These are phyloP conservation scores for Aricia agestis DNA, from an alignment of 1,140 invertebrate genomes.

Conservation along the genomic window DNA sequence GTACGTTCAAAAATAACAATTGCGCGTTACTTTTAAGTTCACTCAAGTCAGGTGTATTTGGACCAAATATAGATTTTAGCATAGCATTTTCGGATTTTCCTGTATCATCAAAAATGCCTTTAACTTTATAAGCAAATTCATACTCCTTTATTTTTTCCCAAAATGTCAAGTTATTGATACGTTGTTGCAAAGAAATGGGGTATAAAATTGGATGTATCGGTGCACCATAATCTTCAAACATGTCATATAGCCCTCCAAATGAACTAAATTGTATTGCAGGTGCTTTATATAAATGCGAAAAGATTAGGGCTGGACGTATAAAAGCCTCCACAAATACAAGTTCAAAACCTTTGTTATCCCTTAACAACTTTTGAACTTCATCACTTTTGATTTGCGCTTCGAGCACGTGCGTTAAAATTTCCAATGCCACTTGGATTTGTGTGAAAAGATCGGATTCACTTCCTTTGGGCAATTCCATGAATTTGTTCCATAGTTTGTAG, in stretches of 20 bases:
- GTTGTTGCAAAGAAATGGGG: slow-evolving; percentile 50
- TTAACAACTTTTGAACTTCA: slow-evolving; percentile 43
- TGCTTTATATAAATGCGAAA: slow-evolving; percentile 56
- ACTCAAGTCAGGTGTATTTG: slow-evolving; percentile 46
- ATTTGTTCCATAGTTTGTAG: slow-evolving; percentile 25
- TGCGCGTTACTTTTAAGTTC: slow-evolving; percentile 70
- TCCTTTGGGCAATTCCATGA: slow-evolving; percentile 8
- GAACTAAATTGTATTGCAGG: slow-evolving; percentile 62
- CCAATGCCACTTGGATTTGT: slow-evolving; percentile 24
- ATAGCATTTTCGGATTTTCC: slow-evolving; percentile 37
- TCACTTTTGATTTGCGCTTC: slow-evolving; percentile 38
- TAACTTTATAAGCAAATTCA: not conserved
- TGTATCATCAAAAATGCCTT: not conserved
- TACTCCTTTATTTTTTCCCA: slow-evolving; percentile 40
- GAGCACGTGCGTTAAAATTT: slow-evolving; percentile 26
- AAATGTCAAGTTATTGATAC: slow-evolving; percentile 37
- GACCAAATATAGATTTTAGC: slow-evolving; percentile 59
- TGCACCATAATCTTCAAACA: slow-evolving; percentile 52
- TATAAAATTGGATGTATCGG: slow-evolving; percentile 65
- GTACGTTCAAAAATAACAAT: slow-evolving; percentile 74
- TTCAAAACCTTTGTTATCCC: slow-evolving; percentile 46
- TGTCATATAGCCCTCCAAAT: slow-evolving; percentile 30
- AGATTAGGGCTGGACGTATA: slow-evolving; percentile 33
- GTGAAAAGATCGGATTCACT: slow-evolving; percentile 22
- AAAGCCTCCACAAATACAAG: slow-evolving; percentile 48